Conservation (phyloP, 2,797 vertebrate genomes). For the Meriones psammophilus region DNA sequence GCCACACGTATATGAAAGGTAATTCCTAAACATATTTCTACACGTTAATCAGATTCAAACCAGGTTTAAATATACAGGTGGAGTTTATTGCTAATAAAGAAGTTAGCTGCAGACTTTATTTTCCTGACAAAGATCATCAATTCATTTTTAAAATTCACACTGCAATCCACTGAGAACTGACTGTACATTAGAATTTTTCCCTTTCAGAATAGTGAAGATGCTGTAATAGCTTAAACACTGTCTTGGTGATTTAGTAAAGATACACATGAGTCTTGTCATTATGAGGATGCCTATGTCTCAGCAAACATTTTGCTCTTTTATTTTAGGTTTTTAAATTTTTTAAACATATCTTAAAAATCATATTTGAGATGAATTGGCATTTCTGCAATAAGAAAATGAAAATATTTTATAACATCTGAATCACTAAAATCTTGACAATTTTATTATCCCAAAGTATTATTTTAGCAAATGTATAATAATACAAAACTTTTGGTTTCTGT, state of each 20-base stretch:
- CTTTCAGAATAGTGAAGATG: not conserved
- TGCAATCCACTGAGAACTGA: not conserved
- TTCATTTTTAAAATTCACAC: conserved; percentile 41
- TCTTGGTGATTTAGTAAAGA: not conserved
- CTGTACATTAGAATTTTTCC: not conserved
- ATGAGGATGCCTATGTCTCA: not conserved
- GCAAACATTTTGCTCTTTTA: not conserved
- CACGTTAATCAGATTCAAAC: not conserved
- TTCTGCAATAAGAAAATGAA: not conserved
- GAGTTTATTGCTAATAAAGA: not conserved
- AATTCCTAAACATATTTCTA: not conserved
- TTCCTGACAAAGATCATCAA: not conserved
- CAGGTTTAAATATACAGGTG: not conserved
- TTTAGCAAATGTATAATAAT: not conserved
- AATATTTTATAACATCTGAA: not conserved
- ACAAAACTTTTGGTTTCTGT: not conserved
- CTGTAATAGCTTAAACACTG: not conserved
- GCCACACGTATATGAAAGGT: conserved; percentile 17
- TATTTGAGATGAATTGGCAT: not conserved
- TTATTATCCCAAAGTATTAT: not conserved
- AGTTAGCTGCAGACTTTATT: not conserved
- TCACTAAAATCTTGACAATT: not conserved
- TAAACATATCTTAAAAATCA: not conserved
- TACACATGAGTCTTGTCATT: not conserved
- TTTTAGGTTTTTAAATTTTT: not conserved